These are phyloP conservation scores for Oxystoma pomonae DNA, from an alignment of 2,888 invertebrate species.

Conservation along the genomic window DNA sequence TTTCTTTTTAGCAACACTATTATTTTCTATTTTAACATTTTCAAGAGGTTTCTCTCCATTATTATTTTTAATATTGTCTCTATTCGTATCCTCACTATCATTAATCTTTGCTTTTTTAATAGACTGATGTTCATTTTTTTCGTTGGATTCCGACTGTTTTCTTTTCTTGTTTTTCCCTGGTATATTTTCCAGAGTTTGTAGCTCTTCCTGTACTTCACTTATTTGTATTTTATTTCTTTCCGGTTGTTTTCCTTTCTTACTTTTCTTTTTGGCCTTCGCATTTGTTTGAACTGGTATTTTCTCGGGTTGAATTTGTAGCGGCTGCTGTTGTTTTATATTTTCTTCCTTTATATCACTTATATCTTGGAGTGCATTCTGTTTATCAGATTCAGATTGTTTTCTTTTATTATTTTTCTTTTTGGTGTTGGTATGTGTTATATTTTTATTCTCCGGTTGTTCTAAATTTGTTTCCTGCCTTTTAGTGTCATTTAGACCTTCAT, in stretches of 20 bases:
- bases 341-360: too few relatives aligned
- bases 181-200: neutral
- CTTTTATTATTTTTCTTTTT: constrained; percentile 11
- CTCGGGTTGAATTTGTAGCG: too few relatives aligned
- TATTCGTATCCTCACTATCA: too few relatives aligned
- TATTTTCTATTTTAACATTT: constrained; percentile 18
- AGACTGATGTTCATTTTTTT: too few relatives aligned
- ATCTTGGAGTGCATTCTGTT: constrained; percentile 18
- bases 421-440: constrained; percentile 22
- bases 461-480: constrained; percentile 14
- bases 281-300: too few relatives aligned
- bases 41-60: constrained; percentile 13
- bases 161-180: constrained; percentile 20
- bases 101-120: too few relatives aligned
- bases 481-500: constrained; percentile 16
- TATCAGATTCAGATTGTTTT: constrained; percentile 11
- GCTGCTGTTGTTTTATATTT: too few relatives aligned
- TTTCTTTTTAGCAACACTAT: constrained; percentile 4
- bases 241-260: constrained; percentile 5
- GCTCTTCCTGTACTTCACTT: neutral
- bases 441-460: constrained; percentile 23
- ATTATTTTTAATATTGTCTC: too few relatives aligned
- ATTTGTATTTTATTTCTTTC: constrained; percentile 1
- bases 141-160: too few relatives aligned
- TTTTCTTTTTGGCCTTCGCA: constrained; percentile 2